Evolutionary conservation across 1,140 invertebrate species (phyloP).

Genomic region (Carposina sasakii): DNA sequence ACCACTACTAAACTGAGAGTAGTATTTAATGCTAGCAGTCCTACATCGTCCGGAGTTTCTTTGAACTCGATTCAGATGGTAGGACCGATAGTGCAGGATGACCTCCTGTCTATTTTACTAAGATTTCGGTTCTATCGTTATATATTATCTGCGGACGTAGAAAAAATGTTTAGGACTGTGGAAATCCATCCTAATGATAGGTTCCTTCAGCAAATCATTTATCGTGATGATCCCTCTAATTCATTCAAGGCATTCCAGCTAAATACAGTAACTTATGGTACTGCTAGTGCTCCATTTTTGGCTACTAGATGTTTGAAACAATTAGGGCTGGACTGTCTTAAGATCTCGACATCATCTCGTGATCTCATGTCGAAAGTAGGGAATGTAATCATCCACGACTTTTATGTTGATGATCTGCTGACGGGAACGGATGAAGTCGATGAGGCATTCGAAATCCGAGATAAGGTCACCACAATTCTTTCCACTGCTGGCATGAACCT

Average conservation of each 20-base stretch:
- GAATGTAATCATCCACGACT: slow-evolving; percentile 30
- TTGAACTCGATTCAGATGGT: slow-evolving; percentile 38
- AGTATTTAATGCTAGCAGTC: slow-evolving; percentile 7
- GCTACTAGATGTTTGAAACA: slow-evolving; percentile 2
- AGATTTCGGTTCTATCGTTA: slow-evolving; percentile 37
- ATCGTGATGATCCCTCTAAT: slow-evolving; percentile 23
- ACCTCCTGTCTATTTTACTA: slow-evolving; percentile 39
- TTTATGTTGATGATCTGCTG: slow-evolving; percentile 65
- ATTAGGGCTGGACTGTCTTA: background rate
- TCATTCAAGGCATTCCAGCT: slow-evolving; percentile 8
- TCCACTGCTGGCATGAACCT: background rate
- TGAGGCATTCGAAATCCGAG: background rate
- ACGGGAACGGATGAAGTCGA: slow-evolving; percentile 29
- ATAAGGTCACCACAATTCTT: background rate
- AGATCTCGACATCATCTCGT: no score
- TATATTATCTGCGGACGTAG: slow-evolving; percentile 41
- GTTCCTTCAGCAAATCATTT: slow-evolving; percentile 43
- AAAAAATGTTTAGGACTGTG: slow-evolving; percentile 55
- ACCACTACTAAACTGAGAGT: slow-evolving; percentile 8
- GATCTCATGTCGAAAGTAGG: no score
- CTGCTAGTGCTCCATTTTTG: slow-evolving; percentile 5
- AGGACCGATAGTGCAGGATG: slow-evolving; percentile 44
- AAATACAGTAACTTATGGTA: background rate
- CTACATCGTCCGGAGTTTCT: slow-evolving; percentile 26
- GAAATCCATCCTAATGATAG: slow-evolving; percentile 28